phyloP scores from a whole-genome alignment of 2,113 vertebrate genomes.

The Vulpes lagopus region DNA sequence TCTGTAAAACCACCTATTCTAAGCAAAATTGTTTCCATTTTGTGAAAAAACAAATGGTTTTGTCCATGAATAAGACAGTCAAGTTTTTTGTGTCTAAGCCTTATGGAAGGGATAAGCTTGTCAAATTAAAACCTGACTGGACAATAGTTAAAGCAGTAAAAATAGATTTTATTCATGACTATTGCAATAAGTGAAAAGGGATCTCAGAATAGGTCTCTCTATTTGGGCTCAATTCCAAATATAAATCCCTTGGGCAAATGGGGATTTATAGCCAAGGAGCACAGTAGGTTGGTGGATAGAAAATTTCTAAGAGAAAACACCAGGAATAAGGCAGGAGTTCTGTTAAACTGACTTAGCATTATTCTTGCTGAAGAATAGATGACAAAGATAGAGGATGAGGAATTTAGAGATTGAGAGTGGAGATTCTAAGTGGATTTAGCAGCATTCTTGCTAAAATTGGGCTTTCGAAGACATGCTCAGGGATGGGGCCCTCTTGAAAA shows the following conservation, averaged over 20 bases:
- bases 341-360: background rate
- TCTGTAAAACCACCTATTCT: background rate
- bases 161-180: background rate
- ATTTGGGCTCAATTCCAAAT: background rate
- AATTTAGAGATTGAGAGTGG: background rate
- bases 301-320: background rate
- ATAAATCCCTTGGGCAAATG: background rate
- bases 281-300: background rate
- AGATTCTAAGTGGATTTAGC: background rate
- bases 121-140: background rate
- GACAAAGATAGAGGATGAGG: background rate
- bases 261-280: background rate
- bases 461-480: background rate
- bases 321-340: background rate
- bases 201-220: background rate
- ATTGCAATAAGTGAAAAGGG: background rate
- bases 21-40: conserved; percentile 10
- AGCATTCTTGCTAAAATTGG: background rate
- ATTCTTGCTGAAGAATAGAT: background rate
- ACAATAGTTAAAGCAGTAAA: background rate
- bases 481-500: background rate
- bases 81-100: background rate
- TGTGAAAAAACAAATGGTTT: background rate
- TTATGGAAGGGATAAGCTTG: background rate
- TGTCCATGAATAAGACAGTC: background rate